phyloP scores from a whole-genome alignment of 2,888 invertebrate genomes.

The Hirtodrosophila duncani region DNA sequence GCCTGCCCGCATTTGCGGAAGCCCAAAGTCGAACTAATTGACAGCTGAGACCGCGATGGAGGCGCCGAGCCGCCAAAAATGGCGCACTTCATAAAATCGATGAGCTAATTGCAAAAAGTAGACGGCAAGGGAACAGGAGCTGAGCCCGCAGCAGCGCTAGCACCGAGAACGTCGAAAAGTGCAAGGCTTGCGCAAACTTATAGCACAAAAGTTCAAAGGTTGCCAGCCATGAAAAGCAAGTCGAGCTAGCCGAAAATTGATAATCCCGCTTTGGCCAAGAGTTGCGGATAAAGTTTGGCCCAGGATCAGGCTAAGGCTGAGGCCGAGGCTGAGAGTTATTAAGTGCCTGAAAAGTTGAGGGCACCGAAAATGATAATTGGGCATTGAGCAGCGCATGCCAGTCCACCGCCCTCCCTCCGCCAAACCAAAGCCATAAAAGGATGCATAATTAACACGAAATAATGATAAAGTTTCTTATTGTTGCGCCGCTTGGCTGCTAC shows the following conservation, averaged over 20 bases:
- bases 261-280: constrained; percentile 39
- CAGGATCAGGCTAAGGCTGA: constrained; percentile 18
- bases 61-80: constrained; percentile 10
- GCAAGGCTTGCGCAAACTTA: constrained; percentile 48
- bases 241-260: constrained; percentile 60
- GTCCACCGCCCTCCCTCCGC: not conserved
- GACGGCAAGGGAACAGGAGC: too few relatives aligned
- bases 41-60: constrained; percentile 39
- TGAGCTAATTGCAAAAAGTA: constrained; percentile 43
- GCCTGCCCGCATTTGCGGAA: constrained; percentile 25
- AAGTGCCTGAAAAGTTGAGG: constrained; percentile 63
- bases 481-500: constrained; percentile 50
- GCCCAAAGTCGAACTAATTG: constrained; percentile 39
- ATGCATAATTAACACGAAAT: constrained; percentile 71
- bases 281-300: constrained; percentile 57
- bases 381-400: constrained; percentile 48
- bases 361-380: constrained; percentile 65
- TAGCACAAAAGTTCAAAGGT: constrained; percentile 64
- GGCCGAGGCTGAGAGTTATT: constrained; percentile 58
- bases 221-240: constrained; percentile 51
- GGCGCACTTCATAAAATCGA: constrained; percentile 51
- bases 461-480: constrained; percentile 65
- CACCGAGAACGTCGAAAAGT: constrained; percentile 33
- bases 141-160: too few relatives aligned
- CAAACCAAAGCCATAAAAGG: constrained; percentile 43